Evolutionary conservation across 1,140 invertebrate genomes (phyloP), one percentile per base, ranked within the genome.

Genomic region (Hormaphis cornu): DNA sequence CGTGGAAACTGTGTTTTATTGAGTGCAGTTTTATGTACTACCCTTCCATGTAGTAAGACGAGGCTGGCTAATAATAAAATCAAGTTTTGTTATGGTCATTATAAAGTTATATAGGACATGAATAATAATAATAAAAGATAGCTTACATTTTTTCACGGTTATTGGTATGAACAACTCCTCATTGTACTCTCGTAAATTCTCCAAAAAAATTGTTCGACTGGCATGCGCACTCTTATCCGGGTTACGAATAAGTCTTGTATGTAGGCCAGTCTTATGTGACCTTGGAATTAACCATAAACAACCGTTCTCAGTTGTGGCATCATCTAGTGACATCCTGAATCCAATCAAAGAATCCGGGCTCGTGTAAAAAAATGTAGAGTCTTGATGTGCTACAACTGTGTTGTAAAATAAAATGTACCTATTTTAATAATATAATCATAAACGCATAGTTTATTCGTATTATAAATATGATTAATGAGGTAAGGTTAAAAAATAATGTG

Each of bases 291-390:
- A 92, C 85, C 89, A 93, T 6, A 99, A 81, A 76, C 96, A 98
- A 8, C 96, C 95, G 77, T 99, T 98, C 75, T 97, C 88, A 10
- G 85, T 58, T 0, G 88, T 95, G 3, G 93, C 90, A 75, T 97
- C 92, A 74, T 98, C 93, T 1, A 98, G 78, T 3, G 96, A 91
- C 53, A 98, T 88, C 96, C 96, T 98, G 75, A 97, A 88, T 2
- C 95, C 95, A 14, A 93, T 78, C 1, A 89, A 81, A 74, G 75
- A 75, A 16, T 84, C 84, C 28, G 83, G 78, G 69, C 87, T 89
- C 0, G 90, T 92, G 73, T 89, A 83, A 3, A 98, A 80, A 77
- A 90, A 98, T 1, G 90, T 87, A 0, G 86, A 85, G 77, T 97
- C 94, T 79, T 95, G 91, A 79, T 96, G 94, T 0, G 89, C 81